A percentile compares a stretch with the other conserved stretches of the same genome.
These are phyloP conservation scores for Buceros bicornis DNA, from an alignment of 2,797 vertebrate species.

Conservation along the genomic window DNA sequence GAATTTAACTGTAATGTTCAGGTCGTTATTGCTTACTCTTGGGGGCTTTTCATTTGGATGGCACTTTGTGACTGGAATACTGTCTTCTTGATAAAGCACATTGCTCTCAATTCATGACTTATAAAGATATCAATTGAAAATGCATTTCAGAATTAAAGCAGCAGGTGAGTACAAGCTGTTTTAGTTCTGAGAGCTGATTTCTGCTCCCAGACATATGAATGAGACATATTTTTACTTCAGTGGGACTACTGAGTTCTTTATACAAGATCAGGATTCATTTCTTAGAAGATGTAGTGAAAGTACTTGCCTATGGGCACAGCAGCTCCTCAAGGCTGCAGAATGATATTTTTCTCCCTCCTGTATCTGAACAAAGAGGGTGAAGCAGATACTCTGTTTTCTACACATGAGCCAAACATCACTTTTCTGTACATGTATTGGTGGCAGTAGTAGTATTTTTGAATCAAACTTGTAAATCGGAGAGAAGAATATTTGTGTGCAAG, in stretches of 20 bases:
- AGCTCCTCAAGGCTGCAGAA: background rate
- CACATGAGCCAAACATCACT: background rate
- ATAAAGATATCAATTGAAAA: slow-evolving; percentile 4
- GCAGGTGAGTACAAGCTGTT: background rate
- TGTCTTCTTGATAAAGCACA: slow-evolving; percentile 34
- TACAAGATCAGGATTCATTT: background rate
- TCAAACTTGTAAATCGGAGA: background rate
- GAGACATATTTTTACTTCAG: background rate
- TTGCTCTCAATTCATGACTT: background rate
- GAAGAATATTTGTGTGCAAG: background rate
- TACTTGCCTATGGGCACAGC: background rate
- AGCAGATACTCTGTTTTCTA: background rate
- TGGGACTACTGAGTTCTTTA: background rate
- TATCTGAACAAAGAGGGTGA: background rate
- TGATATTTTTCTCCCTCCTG: background rate
- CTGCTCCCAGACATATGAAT: background rate
- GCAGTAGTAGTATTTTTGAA: background rate
- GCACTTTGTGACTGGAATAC: background rate
- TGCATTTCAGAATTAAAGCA: background rate
- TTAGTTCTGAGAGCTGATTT: slow-evolving; percentile 13
- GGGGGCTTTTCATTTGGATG: background rate
- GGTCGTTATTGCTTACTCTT: background rate
- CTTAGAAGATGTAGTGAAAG: background rate
- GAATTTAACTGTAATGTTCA: background rate
- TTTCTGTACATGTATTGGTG: background rate